Conservation (phyloP, 1,140 invertebrate genomes). For the Scaptodrosophila lebanonensis region DNA sequence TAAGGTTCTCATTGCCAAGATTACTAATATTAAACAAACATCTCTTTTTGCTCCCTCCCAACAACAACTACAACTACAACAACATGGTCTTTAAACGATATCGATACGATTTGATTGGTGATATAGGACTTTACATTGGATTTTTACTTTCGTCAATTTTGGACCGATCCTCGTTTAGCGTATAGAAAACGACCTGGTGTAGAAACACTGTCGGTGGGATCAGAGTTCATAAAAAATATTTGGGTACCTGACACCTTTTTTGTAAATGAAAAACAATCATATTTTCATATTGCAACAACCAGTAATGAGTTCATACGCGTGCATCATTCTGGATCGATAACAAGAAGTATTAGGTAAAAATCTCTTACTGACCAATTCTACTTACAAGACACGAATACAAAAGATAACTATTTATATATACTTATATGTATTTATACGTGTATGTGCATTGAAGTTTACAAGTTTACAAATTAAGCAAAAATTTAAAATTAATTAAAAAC, state of each 20-base stretch:
- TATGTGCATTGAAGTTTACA: constrained; percentile 64
- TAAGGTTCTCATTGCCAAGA: constrained; percentile 21
- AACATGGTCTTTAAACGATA: constrained; percentile 16
- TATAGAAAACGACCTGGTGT: constrained; percentile 92
- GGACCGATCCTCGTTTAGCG: constrained; percentile 95
- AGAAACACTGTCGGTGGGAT: constrained; percentile 92
- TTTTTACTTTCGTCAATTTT: constrained; percentile 99
- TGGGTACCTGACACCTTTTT: constrained; percentile 99
- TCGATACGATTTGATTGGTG: constrained; percentile 29
- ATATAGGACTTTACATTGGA: constrained; percentile 97
- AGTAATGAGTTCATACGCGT: constrained; percentile 98
- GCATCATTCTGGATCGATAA: constrained; percentile 94
- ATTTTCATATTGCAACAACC: constrained; percentile 98
- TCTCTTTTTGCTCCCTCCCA: constrained; percentile 41
- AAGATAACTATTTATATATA: constrained; percentile 41
- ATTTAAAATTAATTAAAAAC: constrained; percentile 31
- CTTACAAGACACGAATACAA: constrained; percentile 31
- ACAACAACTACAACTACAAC: background rate
- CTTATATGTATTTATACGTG: constrained; percentile 59
- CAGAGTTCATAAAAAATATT: constrained; percentile 97
- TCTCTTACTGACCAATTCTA: constrained; percentile 50
- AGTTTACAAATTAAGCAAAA: constrained; percentile 37
- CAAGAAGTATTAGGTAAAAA: constrained; percentile 95
- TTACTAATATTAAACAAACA: constrained; percentile 45
- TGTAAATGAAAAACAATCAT: constrained; percentile 98